Base-by-base conservation (phyloP, 2,113 vertebrate species). In the Proterorhinus semilunaris region DNA sequence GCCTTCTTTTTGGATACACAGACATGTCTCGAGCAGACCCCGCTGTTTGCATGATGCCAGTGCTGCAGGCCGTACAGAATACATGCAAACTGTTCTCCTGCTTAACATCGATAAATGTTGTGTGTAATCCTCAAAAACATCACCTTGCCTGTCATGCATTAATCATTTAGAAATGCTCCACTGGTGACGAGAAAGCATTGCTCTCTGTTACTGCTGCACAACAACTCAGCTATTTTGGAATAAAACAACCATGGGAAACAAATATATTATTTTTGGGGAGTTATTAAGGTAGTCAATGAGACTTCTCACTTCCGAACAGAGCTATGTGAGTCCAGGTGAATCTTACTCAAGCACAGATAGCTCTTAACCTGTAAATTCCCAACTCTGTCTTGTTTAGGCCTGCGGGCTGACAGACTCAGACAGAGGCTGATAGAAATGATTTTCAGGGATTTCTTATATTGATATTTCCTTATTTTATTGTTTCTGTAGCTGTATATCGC, bases 11-110 rank as follows among this genome's bases (percentile, higher is more conserved):
- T 74, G 79, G 69, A 69, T 81, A 65, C 69, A 67, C 65, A 67
- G 52, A 36, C 62, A 71, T 71, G 69, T 83, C 71, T 64, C 52
- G 59, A 79, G 47, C 62, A 67, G 49, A 54, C 49, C 64, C 66
- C 59, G 62, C 76, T 69, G 72, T 70, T 46, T 68, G 64, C 69
- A 77, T 83, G 77, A 73, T n/a, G 62, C 66, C 11, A 53, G 72
- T 88, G 83, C 81, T 83, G 71, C 68, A 73, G 68, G 84, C 73
- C 70, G 68, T 66, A 75, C 68, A 80, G 80, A 83, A 62, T 15
- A 17, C 27, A 50, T 74, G 44, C 43, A 46, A 55, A 44, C 62
- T 45, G 75, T 80, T 83, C n/a, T 75, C 64, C 74, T 10, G 72
- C 59, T 9, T 76, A 79, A 84, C 81, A 76, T 55, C 10, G 6